Conservation (phyloP, 2,888 invertebrate genomes). For the Cerceris ruficornis region DNA sequence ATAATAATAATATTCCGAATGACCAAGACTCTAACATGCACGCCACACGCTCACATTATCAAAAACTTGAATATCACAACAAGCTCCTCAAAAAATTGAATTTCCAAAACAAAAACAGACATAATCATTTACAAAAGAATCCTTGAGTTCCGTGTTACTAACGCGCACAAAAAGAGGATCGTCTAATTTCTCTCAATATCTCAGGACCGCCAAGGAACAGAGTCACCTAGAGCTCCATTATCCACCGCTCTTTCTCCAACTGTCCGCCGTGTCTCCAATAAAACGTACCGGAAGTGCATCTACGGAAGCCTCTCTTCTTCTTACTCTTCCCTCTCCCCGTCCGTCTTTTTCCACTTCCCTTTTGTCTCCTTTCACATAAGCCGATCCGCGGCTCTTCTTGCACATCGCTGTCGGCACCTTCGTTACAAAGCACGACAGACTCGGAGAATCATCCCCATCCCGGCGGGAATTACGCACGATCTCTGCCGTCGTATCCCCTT, state of each 20-base stretch:
- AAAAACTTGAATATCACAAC: no score
- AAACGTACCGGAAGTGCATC: constrained; percentile 36
- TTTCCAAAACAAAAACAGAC: no score
- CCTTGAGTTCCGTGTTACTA: background rate
- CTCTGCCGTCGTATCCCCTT: constrained; percentile 49
- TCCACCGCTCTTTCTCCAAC: constrained; percentile 26
- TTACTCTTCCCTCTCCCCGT: constrained; percentile 3
- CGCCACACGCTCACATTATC: no score
- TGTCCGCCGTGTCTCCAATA: constrained; percentile 36
- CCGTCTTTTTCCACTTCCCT: background rate
- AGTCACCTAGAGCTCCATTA: constrained; percentile 43
- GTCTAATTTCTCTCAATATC: constrained; percentile 27
- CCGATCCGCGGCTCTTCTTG: background rate
- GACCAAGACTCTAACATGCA: no score
- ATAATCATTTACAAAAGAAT: no score
- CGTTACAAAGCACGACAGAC: constrained; percentile 10
- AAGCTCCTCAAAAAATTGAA: no score
- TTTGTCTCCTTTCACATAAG: background rate
- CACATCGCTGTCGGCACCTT: constrained; percentile 3
- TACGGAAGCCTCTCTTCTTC: constrained; percentile 21
- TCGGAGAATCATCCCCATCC: constrained; percentile 54
- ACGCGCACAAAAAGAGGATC: constrained; percentile 18
- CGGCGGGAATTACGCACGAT: constrained; percentile 55
- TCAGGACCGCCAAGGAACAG: constrained; percentile 14
- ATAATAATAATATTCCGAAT: no score